Evolutionary conservation across 2,797 vertebrate species (phyloP).

Genomic region (Sardinella longiceps): DNA sequence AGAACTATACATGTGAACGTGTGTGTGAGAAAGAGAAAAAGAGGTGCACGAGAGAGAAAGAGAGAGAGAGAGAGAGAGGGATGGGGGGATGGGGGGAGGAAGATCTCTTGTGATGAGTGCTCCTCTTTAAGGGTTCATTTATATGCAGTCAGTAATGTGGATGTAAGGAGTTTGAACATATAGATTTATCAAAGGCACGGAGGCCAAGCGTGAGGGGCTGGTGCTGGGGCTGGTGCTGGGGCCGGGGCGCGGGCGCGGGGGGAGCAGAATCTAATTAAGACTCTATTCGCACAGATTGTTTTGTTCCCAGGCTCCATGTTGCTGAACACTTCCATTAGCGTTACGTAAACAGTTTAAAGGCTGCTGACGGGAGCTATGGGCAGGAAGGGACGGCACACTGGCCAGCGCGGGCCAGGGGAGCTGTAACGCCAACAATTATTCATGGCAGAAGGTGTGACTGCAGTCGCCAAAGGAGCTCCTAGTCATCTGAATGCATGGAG

Average conservation of each 20-base stretch:
- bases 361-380: not conserved
- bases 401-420: not conserved
- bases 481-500: not conserved
- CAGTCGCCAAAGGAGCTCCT: not conserved
- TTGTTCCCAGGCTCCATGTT: slow-evolving; percentile 7
- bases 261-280: slow-evolving; percentile 50
- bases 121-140: slow-evolving; percentile 52
- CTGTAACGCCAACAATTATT: not conserved
- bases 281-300: slow-evolving; percentile 47
- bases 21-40: slow-evolving; percentile 27
- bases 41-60: not conserved
- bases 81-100: not conserved
- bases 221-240: slow-evolving; percentile 33
- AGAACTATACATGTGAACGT: slow-evolving; percentile 26
- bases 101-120: slow-evolving; percentile 28
- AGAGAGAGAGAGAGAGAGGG: not conserved
- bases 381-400: not conserved
- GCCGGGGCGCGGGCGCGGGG: slow-evolving; percentile 33
- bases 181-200: slow-evolving; percentile 46
- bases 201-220: slow-evolving; percentile 36
- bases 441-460: not conserved
- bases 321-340: slow-evolving; percentile 18
- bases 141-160: slow-evolving; percentile 51
- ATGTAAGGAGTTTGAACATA: slow-evolving; percentile 45
- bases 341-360: slow-evolving; percentile 14